A percentile compares a stretch with the other conserved stretches of the same genome.
Conservation (phyloP, 2,888 invertebrate genomes). For the Mamestra brassicae region DNA sequence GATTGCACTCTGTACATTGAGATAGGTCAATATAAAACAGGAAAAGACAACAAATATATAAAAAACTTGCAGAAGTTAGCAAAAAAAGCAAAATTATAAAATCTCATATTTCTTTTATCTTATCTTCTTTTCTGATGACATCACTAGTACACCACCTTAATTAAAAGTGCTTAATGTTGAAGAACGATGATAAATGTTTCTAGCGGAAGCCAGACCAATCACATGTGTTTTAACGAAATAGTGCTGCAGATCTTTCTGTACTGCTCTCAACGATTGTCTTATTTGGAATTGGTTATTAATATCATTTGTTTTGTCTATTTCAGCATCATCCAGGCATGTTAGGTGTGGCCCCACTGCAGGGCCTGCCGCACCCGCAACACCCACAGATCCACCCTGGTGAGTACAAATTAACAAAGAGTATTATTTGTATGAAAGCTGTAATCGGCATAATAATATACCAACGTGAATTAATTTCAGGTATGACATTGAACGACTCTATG, state of each 20-base stretch:
- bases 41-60: too few species aligned
- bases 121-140: background rate
- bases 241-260: background rate
- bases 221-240: background rate
- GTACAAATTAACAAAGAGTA: slow-evolving; percentile 37
- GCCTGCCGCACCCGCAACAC: slow-evolving; percentile 90
- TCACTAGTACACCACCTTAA: background rate
- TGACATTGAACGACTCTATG: slow-evolving; percentile 90
- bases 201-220: too few species aligned
- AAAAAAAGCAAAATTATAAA: background rate
- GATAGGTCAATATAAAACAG: too few species aligned
- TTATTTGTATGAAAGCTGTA: background rate
- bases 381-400: slow-evolving; percentile 89
- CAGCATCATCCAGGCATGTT: slow-evolving; percentile 90
- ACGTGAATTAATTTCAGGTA: slow-evolving; percentile 78
- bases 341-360: slow-evolving; percentile 87
- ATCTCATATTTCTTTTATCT: background rate
- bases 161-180: too few species aligned
- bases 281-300: slow-evolving; percentile 19
- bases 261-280: background rate
- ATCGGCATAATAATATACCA: slow-evolving; percentile 18
- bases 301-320: slow-evolving; percentile 66
- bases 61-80: too few species aligned
- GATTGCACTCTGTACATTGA: too few species aligned
- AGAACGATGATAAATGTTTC: too few species aligned